A percentile compares a stretch with the other conserved stretches of the same genome.
Evolutionary conservation across 35 echinoderm and acorn worm species (phyloP).

Genomic region (Strongylocentrotus purpuratus): DNA sequence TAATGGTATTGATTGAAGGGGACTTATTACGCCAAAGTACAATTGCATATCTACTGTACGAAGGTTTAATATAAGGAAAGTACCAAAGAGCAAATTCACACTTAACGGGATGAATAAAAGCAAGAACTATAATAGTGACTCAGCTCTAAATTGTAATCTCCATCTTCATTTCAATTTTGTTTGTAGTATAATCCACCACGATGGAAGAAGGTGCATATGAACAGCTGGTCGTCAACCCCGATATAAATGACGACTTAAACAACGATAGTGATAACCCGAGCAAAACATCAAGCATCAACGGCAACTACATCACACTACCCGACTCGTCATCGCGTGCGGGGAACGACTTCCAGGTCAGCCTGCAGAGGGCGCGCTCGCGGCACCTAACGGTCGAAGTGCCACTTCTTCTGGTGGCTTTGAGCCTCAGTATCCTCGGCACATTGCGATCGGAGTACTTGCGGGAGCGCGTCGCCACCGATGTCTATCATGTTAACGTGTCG

Average conservation of each 20-base stretch:
- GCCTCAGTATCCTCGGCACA: neutral
- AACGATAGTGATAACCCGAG: neutral
- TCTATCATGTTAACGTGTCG: neutral
- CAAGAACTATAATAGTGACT: too few species aligned
- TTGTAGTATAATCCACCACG: too few species aligned
- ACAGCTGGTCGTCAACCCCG: neutral
- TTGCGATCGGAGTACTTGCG: constrained; percentile 20
- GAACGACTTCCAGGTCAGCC: neutral
- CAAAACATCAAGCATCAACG: neutral
- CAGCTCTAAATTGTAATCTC: too few species aligned
- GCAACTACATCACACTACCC: neutral
- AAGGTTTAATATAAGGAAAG: too few species aligned
- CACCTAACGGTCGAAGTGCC: constrained; percentile 41
- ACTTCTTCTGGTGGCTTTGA: neutral
- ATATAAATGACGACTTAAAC: neutral
- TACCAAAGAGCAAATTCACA: too few species aligned
- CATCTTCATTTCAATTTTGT: too few species aligned
- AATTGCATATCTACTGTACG: too few species aligned
- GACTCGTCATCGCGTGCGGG: neutral
- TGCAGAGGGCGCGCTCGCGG: constrained; percentile 28
- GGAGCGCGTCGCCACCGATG: constrained; percentile 3
- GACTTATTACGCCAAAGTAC: too few species aligned
- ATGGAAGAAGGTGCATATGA: neutral
- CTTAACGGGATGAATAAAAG: too few species aligned
- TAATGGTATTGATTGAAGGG: too few species aligned